Conservation (phyloP, 2,797 vertebrate species). For the Squalus acanthias region DNA sequence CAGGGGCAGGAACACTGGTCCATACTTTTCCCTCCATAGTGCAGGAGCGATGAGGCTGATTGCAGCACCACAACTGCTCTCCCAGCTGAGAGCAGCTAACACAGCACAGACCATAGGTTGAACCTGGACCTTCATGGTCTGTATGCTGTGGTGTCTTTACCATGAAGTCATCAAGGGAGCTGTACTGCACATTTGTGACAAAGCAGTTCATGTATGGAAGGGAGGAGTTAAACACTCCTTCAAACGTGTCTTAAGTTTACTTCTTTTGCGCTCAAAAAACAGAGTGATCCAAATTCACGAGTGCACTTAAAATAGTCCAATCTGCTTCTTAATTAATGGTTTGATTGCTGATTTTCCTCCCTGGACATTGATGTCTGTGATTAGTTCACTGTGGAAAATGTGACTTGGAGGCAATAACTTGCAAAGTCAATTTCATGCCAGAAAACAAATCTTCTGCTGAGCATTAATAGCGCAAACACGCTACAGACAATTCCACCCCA, state of each 20-base stretch:
- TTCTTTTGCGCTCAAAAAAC: not conserved
- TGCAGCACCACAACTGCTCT: not conserved
- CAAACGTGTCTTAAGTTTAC: not conserved
- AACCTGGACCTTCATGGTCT: not conserved
- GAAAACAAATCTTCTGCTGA: not conserved
- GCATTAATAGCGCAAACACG: not conserved
- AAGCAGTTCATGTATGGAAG: not conserved
- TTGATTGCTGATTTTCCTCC: not conserved
- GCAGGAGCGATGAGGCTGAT: not conserved
- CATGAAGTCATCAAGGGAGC: not conserved
- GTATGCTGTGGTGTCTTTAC: not conserved
- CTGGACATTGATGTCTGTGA: not conserved
- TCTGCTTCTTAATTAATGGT: constrained; percentile 10
- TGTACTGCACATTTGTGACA: not conserved
- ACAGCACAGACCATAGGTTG: not conserved
- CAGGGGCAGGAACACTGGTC: not conserved
- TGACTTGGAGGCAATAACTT: not conserved
- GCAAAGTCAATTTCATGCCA: constrained; percentile 8
- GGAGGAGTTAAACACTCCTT: not conserved
- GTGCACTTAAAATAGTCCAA: not conserved
- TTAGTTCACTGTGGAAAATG: not conserved
- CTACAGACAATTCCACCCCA: not conserved
- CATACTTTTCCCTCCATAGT: not conserved
- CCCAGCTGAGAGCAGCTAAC: not conserved
- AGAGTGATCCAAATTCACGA: not conserved